Conservation (phyloP, 1,140 invertebrate species). For the Papilio helenus region DNA sequence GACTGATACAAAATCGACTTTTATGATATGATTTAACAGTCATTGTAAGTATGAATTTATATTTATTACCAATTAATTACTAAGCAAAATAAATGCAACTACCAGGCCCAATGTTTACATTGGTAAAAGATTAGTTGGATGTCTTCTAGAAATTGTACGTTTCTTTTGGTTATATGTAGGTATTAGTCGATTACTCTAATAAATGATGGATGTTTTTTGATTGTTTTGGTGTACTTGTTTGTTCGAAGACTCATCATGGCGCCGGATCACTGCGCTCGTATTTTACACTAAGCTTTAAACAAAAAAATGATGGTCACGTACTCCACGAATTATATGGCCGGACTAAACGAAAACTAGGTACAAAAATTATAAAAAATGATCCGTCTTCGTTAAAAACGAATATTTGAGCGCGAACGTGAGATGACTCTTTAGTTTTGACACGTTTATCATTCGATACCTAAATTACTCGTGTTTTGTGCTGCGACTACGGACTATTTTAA, state of each 20-base stretch:
- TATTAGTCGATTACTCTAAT: not conserved
- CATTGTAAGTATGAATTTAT: not conserved
- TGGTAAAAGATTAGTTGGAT: too few species aligned
- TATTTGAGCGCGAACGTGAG: constrained; percentile 65
- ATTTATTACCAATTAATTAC: not conserved
- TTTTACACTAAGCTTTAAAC: constrained; percentile 53
- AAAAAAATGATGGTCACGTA: constrained; percentile 78
- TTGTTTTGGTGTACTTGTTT: constrained; percentile 71
- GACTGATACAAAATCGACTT: not conserved
- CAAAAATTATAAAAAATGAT: constrained; percentile 67
- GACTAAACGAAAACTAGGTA: constrained; percentile 60
- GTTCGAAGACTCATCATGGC: constrained; percentile 70
- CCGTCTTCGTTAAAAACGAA: constrained; percentile 67
- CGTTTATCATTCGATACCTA: constrained; percentile 41
- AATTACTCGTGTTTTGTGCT: constrained; percentile 36
- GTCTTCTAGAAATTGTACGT: too few species aligned
- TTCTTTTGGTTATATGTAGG: too few species aligned
- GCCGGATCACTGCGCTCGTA: constrained; percentile 54
- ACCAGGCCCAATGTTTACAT: too few species aligned
- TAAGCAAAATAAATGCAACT: too few species aligned
- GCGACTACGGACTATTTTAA: constrained; percentile 25
- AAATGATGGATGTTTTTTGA: not conserved
- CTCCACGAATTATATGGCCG: constrained; percentile 76
- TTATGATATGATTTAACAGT: not conserved
- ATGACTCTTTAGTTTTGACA: constrained; percentile 64